These are phyloP conservation scores for Sisyra terminalis DNA, from an alignment of 2,888 invertebrate species.

Conservation along the genomic window DNA sequence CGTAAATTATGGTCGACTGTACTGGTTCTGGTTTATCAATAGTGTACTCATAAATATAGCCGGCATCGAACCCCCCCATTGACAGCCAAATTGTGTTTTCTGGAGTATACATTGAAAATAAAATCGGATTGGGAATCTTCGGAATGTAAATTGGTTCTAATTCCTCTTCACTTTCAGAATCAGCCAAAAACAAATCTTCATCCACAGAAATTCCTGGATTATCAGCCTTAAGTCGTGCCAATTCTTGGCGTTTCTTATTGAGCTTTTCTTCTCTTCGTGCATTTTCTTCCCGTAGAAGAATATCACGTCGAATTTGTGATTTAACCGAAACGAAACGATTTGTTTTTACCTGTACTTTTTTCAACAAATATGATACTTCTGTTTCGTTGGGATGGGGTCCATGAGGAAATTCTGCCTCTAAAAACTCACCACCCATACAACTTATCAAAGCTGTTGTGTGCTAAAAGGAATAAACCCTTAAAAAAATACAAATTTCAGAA, in stretches of 20 bases:
- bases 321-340: slow-evolving; percentile 40
- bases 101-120: slow-evolving; percentile 35
- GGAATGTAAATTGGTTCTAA: slow-evolving; percentile 36
- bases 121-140: slow-evolving; percentile 35
- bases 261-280: slow-evolving; percentile 31
- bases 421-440: slow-evolving; percentile 34
- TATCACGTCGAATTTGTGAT: slow-evolving; percentile 37
- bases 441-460: slow-evolving; percentile 32
- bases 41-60: slow-evolving; percentile 44
- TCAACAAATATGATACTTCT: slow-evolving; percentile 27
- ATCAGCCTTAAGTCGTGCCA: slow-evolving; percentile 35
- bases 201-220: slow-evolving; percentile 43
- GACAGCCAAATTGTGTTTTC: slow-evolving; percentile 39
- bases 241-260: slow-evolving; percentile 33
- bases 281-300: slow-evolving; percentile 38
- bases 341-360: slow-evolving; percentile 19
- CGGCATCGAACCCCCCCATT: slow-evolving; percentile 46
- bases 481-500: not conserved
- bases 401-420: slow-evolving; percentile 31
- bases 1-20: slow-evolving; percentile 29
- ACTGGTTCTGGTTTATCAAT: slow-evolving; percentile 29
- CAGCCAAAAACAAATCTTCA: slow-evolving; percentile 31
- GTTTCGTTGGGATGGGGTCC: slow-evolving; percentile 29
- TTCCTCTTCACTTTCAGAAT: slow-evolving; percentile 37
- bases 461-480: slow-evolving; percentile 18